Evolutionary conservation across 2,113 vertebrate species (phyloP), one percentile per base, ranked within the genome.

Genomic region (Lontra canadensis): DNA sequence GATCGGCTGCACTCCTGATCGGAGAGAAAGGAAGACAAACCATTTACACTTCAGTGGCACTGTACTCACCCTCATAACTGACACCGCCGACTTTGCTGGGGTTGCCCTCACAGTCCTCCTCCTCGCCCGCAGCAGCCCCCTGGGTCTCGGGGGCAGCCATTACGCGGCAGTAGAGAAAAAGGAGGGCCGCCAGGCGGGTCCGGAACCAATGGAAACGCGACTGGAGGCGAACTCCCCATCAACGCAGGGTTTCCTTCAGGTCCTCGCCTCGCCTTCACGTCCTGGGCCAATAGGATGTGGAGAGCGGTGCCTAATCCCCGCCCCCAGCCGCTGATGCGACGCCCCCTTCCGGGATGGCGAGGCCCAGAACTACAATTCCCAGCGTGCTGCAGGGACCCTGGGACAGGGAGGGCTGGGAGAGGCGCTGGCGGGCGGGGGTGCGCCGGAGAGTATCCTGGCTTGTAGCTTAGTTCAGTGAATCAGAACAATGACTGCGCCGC

Each of bases 401-500:
- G 17, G 84, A 82, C 42, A 1, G 91, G 84, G 80, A 80, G 76
- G 25, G 95, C 87, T 57, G 91, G 97, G 74, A 63, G 81, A 73
- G 97, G 86, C 90, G 90, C 96, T 21, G 97, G n/a, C 86, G 93
- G 96, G 90, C 96, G 92, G 86, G 97, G 92, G 97, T 93, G 97
- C 83, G 96, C 89, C 85, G 44, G 87, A 88, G 98, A 96, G 96
- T 97, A 97, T 96, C 96, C 97, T 96, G 93, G 98, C 97, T 96
- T 96, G 96, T 96, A 94, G 91, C 94, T 96, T 97, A 96, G 94
- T 59, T 94, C 91, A 96, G 98, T 97, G 97, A 97, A 98, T 98
- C 92, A 69, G 90, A 98, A 98, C 98, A 98, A 99, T 99, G 98
- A 88, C 39, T 96, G 85, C 80, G 67, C 95, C 39, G 95, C 98